Evolutionary conservation across 2,797 vertebrate species (phyloP).

Genomic region (Ispidina picta): DNA sequence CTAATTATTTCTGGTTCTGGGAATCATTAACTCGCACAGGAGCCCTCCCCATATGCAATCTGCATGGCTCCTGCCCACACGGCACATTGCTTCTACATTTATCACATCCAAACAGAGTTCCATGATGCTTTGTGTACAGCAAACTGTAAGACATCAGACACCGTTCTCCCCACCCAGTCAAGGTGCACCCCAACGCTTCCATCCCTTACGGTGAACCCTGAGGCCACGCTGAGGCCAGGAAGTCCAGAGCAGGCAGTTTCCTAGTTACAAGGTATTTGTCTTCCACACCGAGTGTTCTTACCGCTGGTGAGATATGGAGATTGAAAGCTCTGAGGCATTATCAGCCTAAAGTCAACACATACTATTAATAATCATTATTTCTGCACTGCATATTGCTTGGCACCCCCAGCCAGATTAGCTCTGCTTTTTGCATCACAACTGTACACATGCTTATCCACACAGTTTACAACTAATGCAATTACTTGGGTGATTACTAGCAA

Average conservation of each 20-base stretch:
- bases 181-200: background rate
- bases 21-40: constrained; percentile 11
- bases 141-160: background rate
- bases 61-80: background rate
- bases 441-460: background rate
- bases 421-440: background rate
- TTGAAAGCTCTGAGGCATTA: background rate
- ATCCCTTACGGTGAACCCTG: accelerated
- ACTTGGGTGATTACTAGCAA: constrained; percentile 7
- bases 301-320: background rate
- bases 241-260: background rate
- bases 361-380: constrained; percentile 14
- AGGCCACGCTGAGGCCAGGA: accelerated
- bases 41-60: background rate
- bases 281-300: background rate
- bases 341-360: constrained; percentile 35
- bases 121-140: no score
- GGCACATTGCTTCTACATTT: background rate
- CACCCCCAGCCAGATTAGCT: background rate
- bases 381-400: constrained; percentile 9
- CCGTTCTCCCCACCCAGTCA: no score
- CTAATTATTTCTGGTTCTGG: background rate
- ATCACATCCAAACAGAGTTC: background rate
- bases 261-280: constrained; percentile 7
- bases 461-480: constrained; percentile 19